Evolutionary conservation across 1,140 invertebrate species (phyloP).

Genomic region (Macrobrachium rosenbergii): DNA sequence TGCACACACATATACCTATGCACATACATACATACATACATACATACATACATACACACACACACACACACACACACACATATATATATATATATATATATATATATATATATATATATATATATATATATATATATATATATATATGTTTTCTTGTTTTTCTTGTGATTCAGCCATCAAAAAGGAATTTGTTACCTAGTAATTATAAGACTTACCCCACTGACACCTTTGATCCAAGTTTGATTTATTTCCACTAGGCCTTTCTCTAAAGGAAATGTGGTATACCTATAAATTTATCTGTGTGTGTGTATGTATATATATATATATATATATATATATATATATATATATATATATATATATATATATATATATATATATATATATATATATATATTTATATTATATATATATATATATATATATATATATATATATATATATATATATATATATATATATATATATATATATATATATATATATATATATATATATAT

Average conservation of each 20-base stretch:
- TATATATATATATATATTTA: neutral
- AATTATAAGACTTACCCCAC: neutral
- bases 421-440: constrained; percentile 20
- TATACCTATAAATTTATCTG: neutral
- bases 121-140: constrained; percentile 35
- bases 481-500: constrained; percentile 5
- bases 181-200: neutral
- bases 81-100: constrained; percentile 41
- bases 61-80: constrained; percentile 5
- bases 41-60: constrained; percentile 17
- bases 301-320: neutral
- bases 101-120: constrained; percentile 22
- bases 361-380: neutral
- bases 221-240: too few relatives aligned
- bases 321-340: constrained; percentile 11
- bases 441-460: constrained; percentile 31
- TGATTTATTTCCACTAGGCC: too few relatives aligned
- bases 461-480: constrained; percentile 32
- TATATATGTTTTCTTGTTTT: too few relatives aligned
- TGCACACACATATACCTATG: constrained; percentile 27
- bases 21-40: constrained; percentile 24
- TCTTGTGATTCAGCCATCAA: neutral
- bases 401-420: constrained; percentile 6
- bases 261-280: too few relatives aligned
- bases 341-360: constrained; percentile 15